Percentiles rank a stretch among this genome's conserved stretches.
phyloP scores from a whole-genome alignment of 2,888 invertebrate genomes.

The Silvanus unidentatus region DNA sequence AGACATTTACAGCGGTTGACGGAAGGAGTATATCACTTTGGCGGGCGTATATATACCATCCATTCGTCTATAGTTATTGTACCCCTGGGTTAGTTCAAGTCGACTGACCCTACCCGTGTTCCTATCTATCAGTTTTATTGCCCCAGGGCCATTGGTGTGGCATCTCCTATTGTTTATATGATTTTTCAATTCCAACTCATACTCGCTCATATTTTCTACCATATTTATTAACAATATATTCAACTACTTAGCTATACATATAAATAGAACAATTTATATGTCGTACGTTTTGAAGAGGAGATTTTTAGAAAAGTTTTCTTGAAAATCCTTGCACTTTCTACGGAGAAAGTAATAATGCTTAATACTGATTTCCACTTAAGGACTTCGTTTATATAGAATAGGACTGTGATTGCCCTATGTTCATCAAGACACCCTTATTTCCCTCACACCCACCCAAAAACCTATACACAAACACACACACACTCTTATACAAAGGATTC shows the following conservation, averaged over 20 bases:
- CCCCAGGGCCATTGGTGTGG: slow-evolving; percentile 42
- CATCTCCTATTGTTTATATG: slow-evolving; percentile 44
- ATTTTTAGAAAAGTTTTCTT: no score
- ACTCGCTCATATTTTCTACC: slow-evolving; percentile 12
- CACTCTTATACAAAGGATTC: slow-evolving; percentile 27
- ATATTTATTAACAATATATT: slow-evolving; percentile 15
- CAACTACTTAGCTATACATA: no score
- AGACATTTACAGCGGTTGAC: slow-evolving; percentile 46
- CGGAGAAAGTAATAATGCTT: slow-evolving; percentile 15
- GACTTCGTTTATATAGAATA: slow-evolving; percentile 43
- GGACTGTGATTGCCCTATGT: slow-evolving; percentile 45
- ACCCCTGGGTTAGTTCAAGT: slow-evolving; percentile 43
- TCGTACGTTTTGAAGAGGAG: no score
- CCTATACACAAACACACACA: slow-evolving; percentile 23
- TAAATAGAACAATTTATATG: no score
- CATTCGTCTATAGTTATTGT: slow-evolving; percentile 36
- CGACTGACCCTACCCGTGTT: slow-evolving; percentile 43
- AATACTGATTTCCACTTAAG: slow-evolving; percentile 41
- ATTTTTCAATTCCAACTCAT: slow-evolving; percentile 37
- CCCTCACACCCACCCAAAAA: slow-evolving; percentile 21
- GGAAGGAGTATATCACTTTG: slow-evolving; percentile 46
- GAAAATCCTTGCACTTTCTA: neutral
- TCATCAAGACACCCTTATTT: slow-evolving; percentile 42
- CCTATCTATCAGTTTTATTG: slow-evolving; percentile 44
- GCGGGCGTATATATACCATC: slow-evolving; percentile 28